A percentile compares a stretch with the other conserved stretches of the same genome.
Evolutionary conservation across 2,113 vertebrate species (phyloP).

Genomic region (Barnardius zonarius): DNA sequence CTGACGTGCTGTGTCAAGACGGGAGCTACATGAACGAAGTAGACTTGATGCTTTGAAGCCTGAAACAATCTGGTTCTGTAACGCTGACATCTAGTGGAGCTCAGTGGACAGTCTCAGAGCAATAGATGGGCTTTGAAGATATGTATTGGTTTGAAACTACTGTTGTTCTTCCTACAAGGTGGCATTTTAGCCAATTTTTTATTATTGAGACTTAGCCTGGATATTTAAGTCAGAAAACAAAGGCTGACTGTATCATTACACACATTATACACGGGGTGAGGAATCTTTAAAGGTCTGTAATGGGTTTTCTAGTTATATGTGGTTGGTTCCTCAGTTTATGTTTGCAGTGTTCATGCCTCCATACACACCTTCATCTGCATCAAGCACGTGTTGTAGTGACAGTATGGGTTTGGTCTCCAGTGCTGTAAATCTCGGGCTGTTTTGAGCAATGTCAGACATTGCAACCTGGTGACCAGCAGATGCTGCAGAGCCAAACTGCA

Average conservation of each 20-base stretch:
- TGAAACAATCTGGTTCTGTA: background rate
- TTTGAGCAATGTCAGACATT: background rate
- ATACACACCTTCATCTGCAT: background rate
- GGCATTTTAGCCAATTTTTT: background rate
- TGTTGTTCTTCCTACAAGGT: background rate
- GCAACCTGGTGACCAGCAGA: background rate
- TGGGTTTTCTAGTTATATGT: background rate
- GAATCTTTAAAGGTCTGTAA: background rate
- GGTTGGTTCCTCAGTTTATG: background rate
- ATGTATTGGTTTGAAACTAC: background rate
- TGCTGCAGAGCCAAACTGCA: background rate
- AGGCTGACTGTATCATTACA: background rate
- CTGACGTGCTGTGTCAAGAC: background rate
- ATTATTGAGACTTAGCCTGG: background rate
- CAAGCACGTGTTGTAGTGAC: background rate
- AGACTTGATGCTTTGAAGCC: background rate
- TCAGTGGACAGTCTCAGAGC: background rate
- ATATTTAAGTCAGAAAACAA: background rate
- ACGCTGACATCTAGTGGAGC: conserved; percentile 45
- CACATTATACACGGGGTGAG: background rate
- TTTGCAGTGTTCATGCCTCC: background rate
- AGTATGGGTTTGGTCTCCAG: background rate
- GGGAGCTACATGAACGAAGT: background rate
- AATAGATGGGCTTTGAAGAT: background rate
- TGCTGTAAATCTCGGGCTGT: background rate